Base-by-base conservation (phyloP, 2,888 invertebrate genomes). In the Dascillus cervinus region DNA sequence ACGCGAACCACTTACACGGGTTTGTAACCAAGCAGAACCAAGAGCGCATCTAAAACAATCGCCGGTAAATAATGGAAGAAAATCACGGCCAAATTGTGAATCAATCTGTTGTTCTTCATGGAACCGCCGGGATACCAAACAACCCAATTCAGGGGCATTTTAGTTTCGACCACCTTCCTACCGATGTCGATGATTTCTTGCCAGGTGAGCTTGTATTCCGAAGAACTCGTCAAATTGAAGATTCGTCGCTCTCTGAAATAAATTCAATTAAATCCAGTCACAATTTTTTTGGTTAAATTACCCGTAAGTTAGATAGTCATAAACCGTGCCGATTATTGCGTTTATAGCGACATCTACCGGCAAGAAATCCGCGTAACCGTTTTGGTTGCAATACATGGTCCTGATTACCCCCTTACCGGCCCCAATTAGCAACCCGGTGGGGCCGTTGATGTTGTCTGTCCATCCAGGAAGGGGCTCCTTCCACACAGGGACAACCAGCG, bases 401-500 rank as follows among this genome's bases (percentile, higher is more conserved):
- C 90, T 71, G 38, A 92, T 74, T 0, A 92, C 84, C 1, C 92
- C 92, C 58, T 90, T 91, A 5, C 90, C 88, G 4, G 86, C 86
- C 3, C 79, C 81, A 29, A 81, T 85, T 3, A 91, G 66, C 1
- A 88, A 66, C 4, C 91, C 91, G 1, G 83, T 82, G 0, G 92
- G 90, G n/a, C 92, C 92, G 53, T 92, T 92, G 32, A 89, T 82
- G 53, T 92, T 94, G 59, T 94, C 92, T 0, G 90, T 88, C 92
- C 92, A 88, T 3, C 87, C 92, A 0, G 86, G 85, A 1, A 86
- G 55, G 0, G 89, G 89, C 38, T 86, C 85, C 52, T 77, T 79
- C 83, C 83, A 86, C 23, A 86, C 73, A 2, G 92, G 92, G 36
- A 92, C 86, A 11, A 95, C 83, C 49, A 96, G 94, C 1, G 91